Evolutionary conservation across 1,140 invertebrate genomes (phyloP).

Genomic region (Neomicropteryx cornuta): DNA sequence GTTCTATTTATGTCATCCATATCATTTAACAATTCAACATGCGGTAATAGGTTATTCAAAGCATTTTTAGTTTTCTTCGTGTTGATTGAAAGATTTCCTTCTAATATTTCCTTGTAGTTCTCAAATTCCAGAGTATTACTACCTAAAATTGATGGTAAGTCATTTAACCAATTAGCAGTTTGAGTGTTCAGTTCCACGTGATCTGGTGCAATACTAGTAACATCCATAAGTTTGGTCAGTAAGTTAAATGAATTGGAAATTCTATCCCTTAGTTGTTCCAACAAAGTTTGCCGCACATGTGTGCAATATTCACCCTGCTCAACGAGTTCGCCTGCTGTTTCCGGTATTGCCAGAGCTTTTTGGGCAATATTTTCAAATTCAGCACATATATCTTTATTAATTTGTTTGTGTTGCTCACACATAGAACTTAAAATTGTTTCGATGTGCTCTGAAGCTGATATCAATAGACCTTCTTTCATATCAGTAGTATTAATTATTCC

Average conservation of each 20-base stretch:
- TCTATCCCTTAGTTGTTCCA: slow-evolving; percentile 48
- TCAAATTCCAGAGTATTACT: slow-evolving; percentile 63
- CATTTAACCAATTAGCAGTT: slow-evolving; percentile 60
- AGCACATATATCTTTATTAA: slow-evolving; percentile 50
- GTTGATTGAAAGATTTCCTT: slow-evolving; percentile 58
- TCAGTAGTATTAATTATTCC: slow-evolving; percentile 38
- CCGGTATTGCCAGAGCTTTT: slow-evolving; percentile 49
- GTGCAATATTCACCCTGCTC: slow-evolving; percentile 55
- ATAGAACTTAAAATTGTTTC: slow-evolving; percentile 39
- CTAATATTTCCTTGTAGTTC: slow-evolving; percentile 66
- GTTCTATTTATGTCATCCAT: slow-evolving; percentile 58
- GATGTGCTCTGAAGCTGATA: slow-evolving; percentile 29
- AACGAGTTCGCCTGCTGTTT: slow-evolving; percentile 59
- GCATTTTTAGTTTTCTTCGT: slow-evolving; percentile 57
- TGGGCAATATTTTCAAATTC: slow-evolving; percentile 48
- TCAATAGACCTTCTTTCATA: slow-evolving; percentile 33
- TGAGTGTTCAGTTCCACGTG: slow-evolving; percentile 55
- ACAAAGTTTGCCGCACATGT: slow-evolving; percentile 44
- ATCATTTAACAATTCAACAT: slow-evolving; percentile 51
- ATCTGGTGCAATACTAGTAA: slow-evolving; percentile 49
- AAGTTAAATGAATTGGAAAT: slow-evolving; percentile 50
- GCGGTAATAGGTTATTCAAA: slow-evolving; percentile 58
- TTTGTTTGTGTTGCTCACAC: slow-evolving; percentile 34
- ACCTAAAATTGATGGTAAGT: slow-evolving; percentile 61
- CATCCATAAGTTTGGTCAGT: slow-evolving; percentile 53